A percentile compares a stretch with the other conserved stretches of the same genome.
phyloP scores from a whole-genome alignment of 64 coral and sea anemone genomes.

The Porites australiensis region DNA sequence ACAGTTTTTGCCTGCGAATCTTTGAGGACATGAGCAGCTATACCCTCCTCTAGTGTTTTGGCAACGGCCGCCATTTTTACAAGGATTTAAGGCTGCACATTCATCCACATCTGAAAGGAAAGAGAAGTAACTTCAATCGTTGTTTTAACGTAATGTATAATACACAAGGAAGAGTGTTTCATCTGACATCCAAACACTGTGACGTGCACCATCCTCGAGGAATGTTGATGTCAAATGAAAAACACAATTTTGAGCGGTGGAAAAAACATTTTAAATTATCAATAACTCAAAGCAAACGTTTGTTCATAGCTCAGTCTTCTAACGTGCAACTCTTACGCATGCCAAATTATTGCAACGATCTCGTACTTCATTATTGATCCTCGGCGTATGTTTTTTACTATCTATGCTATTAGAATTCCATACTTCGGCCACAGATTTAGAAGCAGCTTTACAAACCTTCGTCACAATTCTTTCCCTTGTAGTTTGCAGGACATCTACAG shows the following conservation, averaged over 20 bases:
- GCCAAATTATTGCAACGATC: too few species aligned
- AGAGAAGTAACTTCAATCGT: background rate
- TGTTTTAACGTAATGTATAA: too few species aligned
- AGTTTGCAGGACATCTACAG: conserved; percentile 21
- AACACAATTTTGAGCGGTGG: too few species aligned
- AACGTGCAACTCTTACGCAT: too few species aligned
- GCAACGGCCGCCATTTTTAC: conserved; percentile 22
- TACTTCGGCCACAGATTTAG: too few species aligned
- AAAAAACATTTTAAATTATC: too few species aligned
- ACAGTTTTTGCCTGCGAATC: conserved; percentile 6
- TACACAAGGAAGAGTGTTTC: too few species aligned
- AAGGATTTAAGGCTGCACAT: background rate
- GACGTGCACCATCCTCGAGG: background rate
- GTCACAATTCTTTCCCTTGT: conserved; percentile 36
- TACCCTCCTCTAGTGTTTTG: conserved; percentile 11
- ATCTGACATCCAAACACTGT: background rate
- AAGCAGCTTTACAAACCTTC: background rate
- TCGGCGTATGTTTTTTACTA: too few species aligned
- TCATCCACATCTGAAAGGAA: conserved; percentile 21
- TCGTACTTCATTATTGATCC: too few species aligned
- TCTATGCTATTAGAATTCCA: background rate
- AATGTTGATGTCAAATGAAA: background rate
- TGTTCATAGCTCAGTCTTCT: too few species aligned
- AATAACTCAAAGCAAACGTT: too few species aligned
- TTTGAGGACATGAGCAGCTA: background rate